phyloP scores from a whole-genome alignment of 2,797 vertebrate species.

The Triplophysa yarkandensis region DNA sequence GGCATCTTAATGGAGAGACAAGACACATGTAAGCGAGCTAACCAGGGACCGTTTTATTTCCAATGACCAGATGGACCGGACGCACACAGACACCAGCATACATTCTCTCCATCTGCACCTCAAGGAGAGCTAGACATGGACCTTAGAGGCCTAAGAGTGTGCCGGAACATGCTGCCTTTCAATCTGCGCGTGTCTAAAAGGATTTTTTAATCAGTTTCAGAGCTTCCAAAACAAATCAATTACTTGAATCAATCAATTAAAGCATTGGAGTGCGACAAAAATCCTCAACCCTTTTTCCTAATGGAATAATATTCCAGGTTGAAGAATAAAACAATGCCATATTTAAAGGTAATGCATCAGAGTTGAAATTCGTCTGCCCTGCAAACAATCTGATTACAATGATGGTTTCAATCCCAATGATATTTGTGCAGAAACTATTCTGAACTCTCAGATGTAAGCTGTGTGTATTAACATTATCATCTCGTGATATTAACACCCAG shows the following conservation, averaged over 20 bases:
- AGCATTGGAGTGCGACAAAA: conserved; percentile 43
- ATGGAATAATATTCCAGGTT: conserved; percentile 60
- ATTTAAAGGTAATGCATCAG: conserved; percentile 26
- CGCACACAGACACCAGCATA: conserved; percentile 11
- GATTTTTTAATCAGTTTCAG: conserved; percentile 58
- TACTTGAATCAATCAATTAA: conserved; percentile 58
- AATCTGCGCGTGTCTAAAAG: conserved; percentile 54
- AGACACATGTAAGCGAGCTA: conserved; percentile 18
- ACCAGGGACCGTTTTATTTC: conserved; percentile 21
- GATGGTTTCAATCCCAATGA: too few relatives aligned
- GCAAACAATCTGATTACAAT: background rate
- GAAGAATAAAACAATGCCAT: conserved; percentile 58
- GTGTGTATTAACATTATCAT: background rate
- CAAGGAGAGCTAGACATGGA: conserved; percentile 34
- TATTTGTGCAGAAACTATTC: background rate
- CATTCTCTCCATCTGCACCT: conserved; percentile 21
- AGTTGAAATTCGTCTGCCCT: background rate
- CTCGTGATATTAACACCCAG: conserved; percentile 43
- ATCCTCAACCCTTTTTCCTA: conserved; percentile 12
- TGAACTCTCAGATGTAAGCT: background rate
- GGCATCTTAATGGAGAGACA: conserved; percentile 12
- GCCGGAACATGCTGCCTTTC: conserved; percentile 47
- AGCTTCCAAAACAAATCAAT: conserved; percentile 54
- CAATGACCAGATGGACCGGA: conserved; percentile 37
- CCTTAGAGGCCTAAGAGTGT: conserved; percentile 41